Evolutionary conservation across 2,888 invertebrate genomes (phyloP).

Genomic region (Sabellastarte sp.): DNA sequence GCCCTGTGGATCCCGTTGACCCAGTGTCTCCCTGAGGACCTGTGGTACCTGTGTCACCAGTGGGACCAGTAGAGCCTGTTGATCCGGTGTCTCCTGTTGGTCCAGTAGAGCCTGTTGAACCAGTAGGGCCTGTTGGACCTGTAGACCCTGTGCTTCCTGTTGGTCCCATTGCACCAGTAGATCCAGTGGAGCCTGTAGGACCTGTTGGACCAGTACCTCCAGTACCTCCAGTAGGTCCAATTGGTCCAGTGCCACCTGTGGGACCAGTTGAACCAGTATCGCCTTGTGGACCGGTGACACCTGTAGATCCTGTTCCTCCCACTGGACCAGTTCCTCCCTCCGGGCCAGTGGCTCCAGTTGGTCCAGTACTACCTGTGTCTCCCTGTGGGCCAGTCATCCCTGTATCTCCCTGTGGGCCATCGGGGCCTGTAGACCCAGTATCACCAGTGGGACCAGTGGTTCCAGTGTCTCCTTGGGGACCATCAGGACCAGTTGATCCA

Average conservation of each 20-base stretch:
- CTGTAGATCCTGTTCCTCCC: constrained; percentile 6
- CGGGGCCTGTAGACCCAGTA: constrained; percentile 20
- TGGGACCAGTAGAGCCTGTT: constrained; percentile 16
- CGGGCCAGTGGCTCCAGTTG: background rate
- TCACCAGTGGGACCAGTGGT: constrained; percentile 14
- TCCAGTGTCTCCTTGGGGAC: constrained; percentile 14
- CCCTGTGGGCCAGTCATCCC: constrained; percentile 5
- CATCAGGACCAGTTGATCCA: constrained; percentile 18
- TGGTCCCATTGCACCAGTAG: constrained; percentile 11
- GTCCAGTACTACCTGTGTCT: constrained; percentile 6
- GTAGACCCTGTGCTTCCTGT: constrained; percentile 16
- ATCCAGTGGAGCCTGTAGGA: constrained; percentile 5
- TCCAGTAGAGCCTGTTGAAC: background rate
- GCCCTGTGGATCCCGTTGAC: constrained; percentile 17
- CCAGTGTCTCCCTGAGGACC: constrained; percentile 25
- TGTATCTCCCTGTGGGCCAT: constrained; percentile 5
- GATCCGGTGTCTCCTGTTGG: constrained; percentile 9
- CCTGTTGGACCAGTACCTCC: constrained; percentile 7
- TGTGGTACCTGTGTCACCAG: constrained; percentile 18
- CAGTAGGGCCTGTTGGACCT: constrained; percentile 12
- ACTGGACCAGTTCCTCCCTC: constrained; percentile 1
- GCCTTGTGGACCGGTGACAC: background rate
- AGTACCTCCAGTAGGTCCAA: constrained; percentile 4
- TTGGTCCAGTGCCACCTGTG: constrained; percentile 1
- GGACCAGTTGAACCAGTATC: constrained; percentile 7